phyloP scores from a whole-genome alignment of 1,140 invertebrate genomes.

The Microplitis mediator region DNA sequence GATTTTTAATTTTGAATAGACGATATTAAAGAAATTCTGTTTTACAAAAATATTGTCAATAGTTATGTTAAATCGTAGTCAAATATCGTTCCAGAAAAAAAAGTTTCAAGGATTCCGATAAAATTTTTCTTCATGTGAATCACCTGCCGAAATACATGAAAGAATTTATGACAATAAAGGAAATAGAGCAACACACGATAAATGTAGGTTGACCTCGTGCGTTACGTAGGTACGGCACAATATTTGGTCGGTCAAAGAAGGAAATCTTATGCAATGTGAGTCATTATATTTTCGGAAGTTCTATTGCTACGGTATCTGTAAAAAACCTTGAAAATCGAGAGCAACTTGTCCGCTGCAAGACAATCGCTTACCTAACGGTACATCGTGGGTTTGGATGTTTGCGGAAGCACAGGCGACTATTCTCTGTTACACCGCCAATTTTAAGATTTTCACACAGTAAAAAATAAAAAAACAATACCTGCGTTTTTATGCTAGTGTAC shows the following conservation, averaged over 20 bases:
- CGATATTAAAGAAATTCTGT: no score
- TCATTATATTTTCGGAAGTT: no score
- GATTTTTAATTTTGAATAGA: no score
- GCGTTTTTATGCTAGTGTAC: conserved; percentile 27
- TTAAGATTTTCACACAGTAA: conserved; percentile 24
- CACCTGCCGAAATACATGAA: neutral
- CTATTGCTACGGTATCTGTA: no score
- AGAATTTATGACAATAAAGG: neutral
- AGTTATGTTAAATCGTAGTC: no score
- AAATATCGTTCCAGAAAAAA: no score
- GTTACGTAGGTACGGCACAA: no score
- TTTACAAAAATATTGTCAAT: no score
- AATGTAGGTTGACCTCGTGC: neutral
- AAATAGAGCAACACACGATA: neutral
- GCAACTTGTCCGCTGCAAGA: conserved; percentile 15
- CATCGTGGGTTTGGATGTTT: conserved; percentile 40
- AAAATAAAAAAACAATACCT: conserved; percentile 37
- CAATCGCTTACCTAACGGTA: conserved; percentile 44
- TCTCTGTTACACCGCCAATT: conserved; percentile 40
- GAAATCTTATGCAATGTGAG: no score
- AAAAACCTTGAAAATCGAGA: conserved; percentile 28
- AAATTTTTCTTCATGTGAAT: neutral
- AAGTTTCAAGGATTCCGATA: neutral
- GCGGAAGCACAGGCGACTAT: conserved; percentile 43
- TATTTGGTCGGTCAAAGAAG: no score